phyloP scores from a whole-genome alignment of 2,888 invertebrate species.

The Ischnura elegans region DNA sequence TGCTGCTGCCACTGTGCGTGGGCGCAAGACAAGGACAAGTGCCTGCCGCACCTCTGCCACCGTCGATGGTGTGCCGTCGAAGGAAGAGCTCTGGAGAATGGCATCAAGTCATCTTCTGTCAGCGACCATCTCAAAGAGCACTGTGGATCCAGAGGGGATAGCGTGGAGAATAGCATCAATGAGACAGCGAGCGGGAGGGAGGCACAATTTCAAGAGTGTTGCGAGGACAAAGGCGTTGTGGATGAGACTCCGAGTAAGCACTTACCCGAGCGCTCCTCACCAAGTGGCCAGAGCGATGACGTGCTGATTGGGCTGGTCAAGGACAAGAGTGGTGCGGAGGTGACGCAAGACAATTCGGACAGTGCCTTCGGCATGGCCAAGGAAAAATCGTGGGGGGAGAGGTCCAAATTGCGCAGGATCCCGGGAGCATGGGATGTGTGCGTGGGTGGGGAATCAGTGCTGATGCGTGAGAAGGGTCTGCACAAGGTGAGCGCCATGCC shows the following conservation, averaged over 20 bases:
- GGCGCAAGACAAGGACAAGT: slow-evolving; percentile 19
- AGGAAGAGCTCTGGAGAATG: slow-evolving; percentile 26
- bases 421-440: slow-evolving; percentile 62
- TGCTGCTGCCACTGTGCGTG: slow-evolving; percentile 52
- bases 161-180: background rate
- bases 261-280: slow-evolving; percentile 84
- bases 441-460: slow-evolving; percentile 74
- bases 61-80: slow-evolving; percentile 46
- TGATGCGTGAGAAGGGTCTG: slow-evolving; percentile 75
- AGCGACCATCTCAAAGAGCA: slow-evolving; percentile 44
- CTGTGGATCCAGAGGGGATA: background rate
- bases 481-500: slow-evolving; percentile 73
- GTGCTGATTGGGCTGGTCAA: slow-evolving; percentile 77
- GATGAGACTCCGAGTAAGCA: slow-evolving; percentile 41
- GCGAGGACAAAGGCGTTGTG: background rate
- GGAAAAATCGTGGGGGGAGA: slow-evolving; percentile 55
- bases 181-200: background rate
- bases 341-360: slow-evolving; percentile 54
- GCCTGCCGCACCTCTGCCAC: slow-evolving; percentile 49
- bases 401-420: slow-evolving; percentile 40
- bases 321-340: slow-evolving; percentile 44
- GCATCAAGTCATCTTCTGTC: background rate
- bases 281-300: slow-evolving; percentile 92
- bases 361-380: slow-evolving; percentile 32
- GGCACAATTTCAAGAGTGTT: background rate